Evolutionary conservation across 2,113 vertebrate genomes (phyloP).

Genomic region (Caranx melampygus): DNA sequence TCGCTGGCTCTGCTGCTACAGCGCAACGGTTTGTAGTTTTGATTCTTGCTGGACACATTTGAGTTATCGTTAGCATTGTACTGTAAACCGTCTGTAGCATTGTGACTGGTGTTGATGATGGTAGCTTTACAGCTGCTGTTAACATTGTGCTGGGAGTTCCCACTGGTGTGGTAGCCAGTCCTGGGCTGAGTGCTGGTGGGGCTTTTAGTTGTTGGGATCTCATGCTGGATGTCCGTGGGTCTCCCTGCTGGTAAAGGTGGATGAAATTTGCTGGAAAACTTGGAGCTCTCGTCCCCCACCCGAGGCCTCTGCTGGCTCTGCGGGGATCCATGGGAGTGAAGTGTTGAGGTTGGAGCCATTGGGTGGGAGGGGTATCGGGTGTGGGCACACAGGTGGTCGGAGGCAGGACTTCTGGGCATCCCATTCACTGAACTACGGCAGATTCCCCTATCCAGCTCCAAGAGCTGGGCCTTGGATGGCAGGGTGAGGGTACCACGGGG

Average conservation of each 20-base stretch:
- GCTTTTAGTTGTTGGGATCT: constrained; percentile 36
- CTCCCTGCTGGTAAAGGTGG: constrained; percentile 70
- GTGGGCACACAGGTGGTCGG: constrained; percentile 71
- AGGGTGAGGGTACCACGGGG: constrained; percentile 64
- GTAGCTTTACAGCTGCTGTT: constrained; percentile 4
- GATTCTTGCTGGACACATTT: constrained; percentile 39
- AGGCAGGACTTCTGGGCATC: constrained; percentile 76
- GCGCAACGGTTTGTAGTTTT: constrained; percentile 22
- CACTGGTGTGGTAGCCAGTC: constrained; percentile 23
- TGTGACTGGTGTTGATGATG: background rate
- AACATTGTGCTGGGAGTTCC: constrained; percentile 16
- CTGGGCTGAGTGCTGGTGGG: constrained; percentile 24
- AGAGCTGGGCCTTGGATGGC: constrained; percentile 59
- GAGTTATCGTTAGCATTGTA: constrained; percentile 39
- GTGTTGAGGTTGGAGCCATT: background rate
- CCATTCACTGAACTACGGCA: constrained; percentile 43
- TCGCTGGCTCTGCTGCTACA: constrained; percentile 45
- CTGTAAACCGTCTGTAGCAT: background rate
- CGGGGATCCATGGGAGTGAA: background rate
- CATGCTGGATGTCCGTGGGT: constrained; percentile 78
- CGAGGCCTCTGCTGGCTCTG: constrained; percentile 44
- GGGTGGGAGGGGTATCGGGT: constrained; percentile 32
- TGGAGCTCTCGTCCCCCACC: constrained; percentile 55
- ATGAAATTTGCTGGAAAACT: constrained; percentile 54
- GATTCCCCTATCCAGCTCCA: constrained; percentile 51